Evolutionary conservation across 2,113 vertebrate genomes (phyloP).

Genomic region (Ariopsis seemanni): DNA sequence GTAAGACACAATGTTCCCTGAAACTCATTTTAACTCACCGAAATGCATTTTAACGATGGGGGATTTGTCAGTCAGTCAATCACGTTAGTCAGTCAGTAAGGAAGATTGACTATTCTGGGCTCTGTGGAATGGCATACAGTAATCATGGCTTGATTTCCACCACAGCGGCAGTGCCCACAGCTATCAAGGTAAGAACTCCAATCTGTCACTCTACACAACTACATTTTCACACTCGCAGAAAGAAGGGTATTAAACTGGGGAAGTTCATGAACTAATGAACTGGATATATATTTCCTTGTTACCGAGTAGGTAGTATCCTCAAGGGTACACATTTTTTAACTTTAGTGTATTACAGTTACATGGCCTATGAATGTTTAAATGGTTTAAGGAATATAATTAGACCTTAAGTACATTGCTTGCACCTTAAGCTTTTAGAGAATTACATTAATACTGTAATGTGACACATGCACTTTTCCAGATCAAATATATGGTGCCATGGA

Average conservation of each 20-base stretch:
- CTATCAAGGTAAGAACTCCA: not conserved
- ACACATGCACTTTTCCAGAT: not conserved
- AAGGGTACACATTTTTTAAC: not conserved
- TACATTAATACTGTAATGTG: not conserved
- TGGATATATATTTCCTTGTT: not conserved
- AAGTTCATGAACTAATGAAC: not conserved
- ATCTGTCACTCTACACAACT: not conserved
- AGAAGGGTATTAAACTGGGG: not conserved
- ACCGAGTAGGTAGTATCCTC: not conserved
- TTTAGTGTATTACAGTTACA: not conserved
- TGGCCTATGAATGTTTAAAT: not conserved
- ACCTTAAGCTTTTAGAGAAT: not conserved
- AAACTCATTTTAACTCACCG: not conserved
- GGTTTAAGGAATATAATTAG: not conserved
- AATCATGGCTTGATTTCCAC: constrained; percentile 14
- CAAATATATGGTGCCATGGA: not conserved
- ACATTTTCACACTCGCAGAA: not conserved
- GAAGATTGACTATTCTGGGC: not conserved
- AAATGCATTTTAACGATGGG: not conserved
- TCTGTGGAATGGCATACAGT: not conserved
- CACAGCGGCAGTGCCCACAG: not conserved
- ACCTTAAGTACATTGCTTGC: not conserved
- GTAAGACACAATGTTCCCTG: not conserved
- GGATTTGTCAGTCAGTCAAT: not conserved
- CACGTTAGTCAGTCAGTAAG: constrained; percentile 6